Base-by-base conservation (phyloP, 2,888 invertebrate species). In the Drosophila meridionalis region DNA sequence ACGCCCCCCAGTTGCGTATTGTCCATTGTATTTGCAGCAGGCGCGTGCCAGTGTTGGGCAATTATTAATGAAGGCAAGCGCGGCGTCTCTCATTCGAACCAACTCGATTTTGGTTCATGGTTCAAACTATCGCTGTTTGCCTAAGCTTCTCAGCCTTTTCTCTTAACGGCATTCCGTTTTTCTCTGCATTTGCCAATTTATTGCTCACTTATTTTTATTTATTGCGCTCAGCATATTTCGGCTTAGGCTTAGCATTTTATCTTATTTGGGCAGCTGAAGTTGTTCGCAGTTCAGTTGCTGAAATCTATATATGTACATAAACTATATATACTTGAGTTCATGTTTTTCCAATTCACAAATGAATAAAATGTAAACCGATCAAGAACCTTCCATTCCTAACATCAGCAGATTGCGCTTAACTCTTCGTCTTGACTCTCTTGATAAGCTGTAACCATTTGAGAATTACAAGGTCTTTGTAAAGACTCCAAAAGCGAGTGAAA, bases 141-240 rank as follows among this genome's bases (percentile, higher is more conserved):
- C 20, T 6, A 6, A 12, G 11, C 45, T 3, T 26, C 48, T 11
- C 7, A 48, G 42, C 28, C n/a, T 9, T 45, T 45, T 32, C 42
- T 14, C 76, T 63, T 67, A 77, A 79, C 68, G 62, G 40, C 53
- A 26, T 56, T 52, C 32, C 50, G 26, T 47, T 50, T 28, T 36
- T 20, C 38, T 63, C 68, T 57, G 69, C 64, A 64, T 69, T 67
- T 30, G 64, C 52, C 67, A 79, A 85, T 78, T 88, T 70, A 83
- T 82, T 74, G 86, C 79, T 76, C 62, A 65, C 68, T 36, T 52
- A 56, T 70, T 66, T 76, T 83, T 78, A 82, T 69, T 71, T 68
- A 63, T 50, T 42, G 36, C 28, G 20, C 20, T 28, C n/a, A 38
- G 38, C 55, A 36, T 36, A 40, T 59, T 47, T 59, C 48, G 61